phyloP scores from a whole-genome alignment of 2,888 invertebrate species.

The Onthophagus sagittarius region DNA sequence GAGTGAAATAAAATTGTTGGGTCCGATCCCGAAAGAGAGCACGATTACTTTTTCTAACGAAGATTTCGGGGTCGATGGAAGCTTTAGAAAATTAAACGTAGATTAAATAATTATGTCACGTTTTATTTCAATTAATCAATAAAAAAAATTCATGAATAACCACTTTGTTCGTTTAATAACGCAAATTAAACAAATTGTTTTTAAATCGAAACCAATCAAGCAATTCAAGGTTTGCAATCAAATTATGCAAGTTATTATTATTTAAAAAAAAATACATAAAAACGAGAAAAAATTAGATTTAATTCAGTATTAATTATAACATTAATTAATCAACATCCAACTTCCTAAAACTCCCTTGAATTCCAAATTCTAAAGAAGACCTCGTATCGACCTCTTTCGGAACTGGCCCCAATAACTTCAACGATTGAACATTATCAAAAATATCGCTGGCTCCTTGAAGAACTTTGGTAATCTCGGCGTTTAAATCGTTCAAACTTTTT shows the following conservation, averaged over 20 bases:
- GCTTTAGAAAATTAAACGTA: conserved; percentile 60
- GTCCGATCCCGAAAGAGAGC: conserved; percentile 32
- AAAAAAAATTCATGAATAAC: no score
- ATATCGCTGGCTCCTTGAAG: conserved; percentile 53
- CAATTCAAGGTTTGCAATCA: no score
- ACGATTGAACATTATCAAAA: conserved; percentile 56
- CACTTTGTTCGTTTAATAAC: no score
- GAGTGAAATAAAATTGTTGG: conserved; percentile 51
- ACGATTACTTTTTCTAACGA: conserved; percentile 32
- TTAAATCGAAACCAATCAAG: no score
- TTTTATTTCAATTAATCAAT: no score
- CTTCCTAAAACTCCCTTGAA: conserved; percentile 60
- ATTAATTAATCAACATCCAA: conserved; percentile 56
- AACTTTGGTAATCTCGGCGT: conserved; percentile 55
- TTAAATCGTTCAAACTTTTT: conserved; percentile 50
- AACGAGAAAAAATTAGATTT: no score
- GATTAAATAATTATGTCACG: no score
- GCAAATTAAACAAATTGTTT: no score
- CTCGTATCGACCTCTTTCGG: conserved; percentile 29
- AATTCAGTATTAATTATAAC: no score
- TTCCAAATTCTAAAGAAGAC: conserved; percentile 40
- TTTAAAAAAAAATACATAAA: no score
- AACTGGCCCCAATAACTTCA: conserved; percentile 45
- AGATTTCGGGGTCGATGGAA: conserved; percentile 52
- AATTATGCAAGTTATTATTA: no score